phyloP scores from a whole-genome alignment of 2,113 vertebrate species.

The Trogon melanurus region DNA sequence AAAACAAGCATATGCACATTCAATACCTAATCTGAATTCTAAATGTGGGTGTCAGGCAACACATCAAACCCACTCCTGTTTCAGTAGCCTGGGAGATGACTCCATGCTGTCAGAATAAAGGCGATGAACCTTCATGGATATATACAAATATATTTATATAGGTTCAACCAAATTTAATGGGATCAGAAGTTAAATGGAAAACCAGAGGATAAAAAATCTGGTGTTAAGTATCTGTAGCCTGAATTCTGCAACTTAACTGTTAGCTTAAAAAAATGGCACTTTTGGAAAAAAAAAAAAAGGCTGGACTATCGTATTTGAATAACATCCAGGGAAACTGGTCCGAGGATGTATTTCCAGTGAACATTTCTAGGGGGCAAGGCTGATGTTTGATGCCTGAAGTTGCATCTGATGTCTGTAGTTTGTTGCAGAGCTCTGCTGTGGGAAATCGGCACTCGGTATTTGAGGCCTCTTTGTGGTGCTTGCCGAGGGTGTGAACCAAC shows the following conservation, averaged over 20 bases:
- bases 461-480: too few species aligned
- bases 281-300: too few species aligned
- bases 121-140: background rate
- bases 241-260: background rate
- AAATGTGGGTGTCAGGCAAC: background rate
- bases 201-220: background rate
- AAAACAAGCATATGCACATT: background rate
- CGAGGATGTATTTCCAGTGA: background rate
- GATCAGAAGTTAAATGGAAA: background rate
- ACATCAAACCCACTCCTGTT: background rate
- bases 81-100: background rate
- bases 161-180: background rate
- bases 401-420: background rate
- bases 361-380: background rate
- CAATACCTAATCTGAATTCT: background rate
- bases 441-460: accelerated
- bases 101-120: background rate
- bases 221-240: background rate
- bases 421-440: background rate
- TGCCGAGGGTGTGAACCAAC: background rate
- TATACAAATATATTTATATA: background rate
- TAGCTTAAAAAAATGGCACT: background rate
- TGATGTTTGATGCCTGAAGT: background rate
- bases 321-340: background rate
- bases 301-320: background rate